Conservation (phyloP, 2,113 vertebrate species). For the Dipodomys ordii region DNA sequence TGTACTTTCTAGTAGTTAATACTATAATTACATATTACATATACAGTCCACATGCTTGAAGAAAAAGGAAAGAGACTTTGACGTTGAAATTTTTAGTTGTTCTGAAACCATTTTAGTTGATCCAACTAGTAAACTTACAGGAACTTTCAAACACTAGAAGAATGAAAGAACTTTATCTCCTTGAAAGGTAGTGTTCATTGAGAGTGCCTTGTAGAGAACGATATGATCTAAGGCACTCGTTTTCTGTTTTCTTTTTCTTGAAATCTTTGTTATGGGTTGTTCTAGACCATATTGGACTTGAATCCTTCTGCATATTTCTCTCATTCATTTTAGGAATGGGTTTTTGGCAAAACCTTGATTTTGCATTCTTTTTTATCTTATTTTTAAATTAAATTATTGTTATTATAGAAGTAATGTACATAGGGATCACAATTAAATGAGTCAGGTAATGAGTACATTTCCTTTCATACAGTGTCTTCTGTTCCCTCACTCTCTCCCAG, state of each 20-base stretch:
- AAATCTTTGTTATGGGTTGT: neutral
- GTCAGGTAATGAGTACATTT: no score
- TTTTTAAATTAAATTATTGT: no score
- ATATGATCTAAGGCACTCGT: neutral
- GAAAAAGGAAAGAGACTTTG: neutral
- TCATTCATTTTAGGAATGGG: neutral
- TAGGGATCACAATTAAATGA: no score
- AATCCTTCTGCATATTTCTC: neutral
- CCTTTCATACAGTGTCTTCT: no score
- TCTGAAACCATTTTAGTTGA: neutral
- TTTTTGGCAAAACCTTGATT: neutral
- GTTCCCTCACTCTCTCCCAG: no score
- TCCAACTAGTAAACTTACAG: neutral
- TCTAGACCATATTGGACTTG: neutral
- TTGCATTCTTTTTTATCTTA: neutral
- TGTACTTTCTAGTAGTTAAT: neutral
- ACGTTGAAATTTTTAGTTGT: neutral
- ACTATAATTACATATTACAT: neutral
- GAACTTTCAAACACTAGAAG: neutral
- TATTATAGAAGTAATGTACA: no score
- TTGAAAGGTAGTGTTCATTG: neutral
- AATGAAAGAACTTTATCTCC: neutral
- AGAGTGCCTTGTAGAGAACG: neutral
- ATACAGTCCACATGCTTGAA: neutral
- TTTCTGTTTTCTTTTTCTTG: neutral